Evolutionary conservation across 2,797 vertebrate genomes (phyloP), one percentile per base, ranked within the genome.

Genomic region (Peromyscus nudipes): DNA sequence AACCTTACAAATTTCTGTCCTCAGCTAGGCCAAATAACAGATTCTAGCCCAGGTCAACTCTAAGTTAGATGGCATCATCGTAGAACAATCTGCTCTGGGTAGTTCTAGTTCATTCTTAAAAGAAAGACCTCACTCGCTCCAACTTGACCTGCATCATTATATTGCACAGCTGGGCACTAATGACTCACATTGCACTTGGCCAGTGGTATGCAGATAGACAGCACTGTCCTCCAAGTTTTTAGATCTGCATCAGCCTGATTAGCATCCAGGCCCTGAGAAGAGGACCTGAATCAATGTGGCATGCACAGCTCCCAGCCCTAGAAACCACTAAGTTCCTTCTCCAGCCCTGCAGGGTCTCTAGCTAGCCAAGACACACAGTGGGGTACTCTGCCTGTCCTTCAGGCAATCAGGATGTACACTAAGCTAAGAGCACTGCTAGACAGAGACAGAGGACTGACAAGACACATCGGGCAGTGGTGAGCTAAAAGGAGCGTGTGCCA

Each of bases 1-100:
- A 87, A 83, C 12, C 79, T 93, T 88, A 46, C 81, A 14, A 79
- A 87, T 65, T 85, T 82, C 46, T 88, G 40, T 67, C 73, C 29
- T 65, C 2, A 49, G 89, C 2, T 89, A 95, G 14, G 43, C 46
- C 71, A 85, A 92, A 81, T 67, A 92, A 60, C 8, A 62, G 91
- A 95, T 84, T 83, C 40, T 92, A n/a, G 37, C 11, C 23, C 6
- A 76, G 27, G 27, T 93, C 43, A 93, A 95, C 69, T 83, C 37
- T 31, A 37, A 60, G 69, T 71, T 84, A 92, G 43, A 92, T 76
- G n/a, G 69, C 29, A 87, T 43, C 3, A 60, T 67, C 25, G 31
- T 76, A 83, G 86, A 94, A 77, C 21, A 91, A 13, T 37, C 64
- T 71, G 13, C 17, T 88, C 67, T 89, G 17, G 29, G 31, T 31